Evolutionary conservation across 2,797 vertebrate genomes (phyloP), one percentile per base, ranked within the genome.

Genomic region (Leptodactylus fallax): DNA sequence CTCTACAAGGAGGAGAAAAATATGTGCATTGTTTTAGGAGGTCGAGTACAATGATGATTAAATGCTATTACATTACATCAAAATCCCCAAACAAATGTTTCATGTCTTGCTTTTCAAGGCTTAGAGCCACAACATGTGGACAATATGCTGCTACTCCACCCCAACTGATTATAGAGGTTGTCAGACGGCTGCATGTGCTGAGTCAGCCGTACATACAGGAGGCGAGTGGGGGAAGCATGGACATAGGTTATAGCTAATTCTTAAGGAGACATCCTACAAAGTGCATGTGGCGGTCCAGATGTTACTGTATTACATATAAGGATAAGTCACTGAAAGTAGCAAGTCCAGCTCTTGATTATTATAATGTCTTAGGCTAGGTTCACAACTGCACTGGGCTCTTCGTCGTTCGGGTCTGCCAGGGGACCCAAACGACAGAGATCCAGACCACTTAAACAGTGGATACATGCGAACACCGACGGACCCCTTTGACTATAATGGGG

Each of bases 31-130:
- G 78, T 79, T 45, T 19, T 36, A 3, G 13, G 25, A 79, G 55
- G 76, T 79, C 71, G 7, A 17, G 69, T 47, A 72, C 47, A 72
- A 72, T 72, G 76, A n/a, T 79, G 49, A 79, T 10, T 56, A 60
- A 55, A 79, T 60, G 16, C 8, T 25, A 19, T 61, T 80, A 49
- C 21, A 47, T 80, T 19, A 61, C 79, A 61, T 47, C 17, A n/a
- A 45, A 61, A 61, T 61, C 79, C 79, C 12, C 79, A 61, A 13
- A 79, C 21, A 60, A 60, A 45, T 60, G 17, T 7, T 60, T 60
- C 27, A 79, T 60, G 55, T 79, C 27, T 60, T 60, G 78, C 27
- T 79, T 79, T 74, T 60, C 12, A 17, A 21, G 25, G 25, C 16
- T 55, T 53, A 53, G 7, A 53, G 25, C 10, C 45, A 80, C 79